Base-by-base conservation (phyloP, 2,888 invertebrate genomes). In the Microplitis deprimator region DNA sequence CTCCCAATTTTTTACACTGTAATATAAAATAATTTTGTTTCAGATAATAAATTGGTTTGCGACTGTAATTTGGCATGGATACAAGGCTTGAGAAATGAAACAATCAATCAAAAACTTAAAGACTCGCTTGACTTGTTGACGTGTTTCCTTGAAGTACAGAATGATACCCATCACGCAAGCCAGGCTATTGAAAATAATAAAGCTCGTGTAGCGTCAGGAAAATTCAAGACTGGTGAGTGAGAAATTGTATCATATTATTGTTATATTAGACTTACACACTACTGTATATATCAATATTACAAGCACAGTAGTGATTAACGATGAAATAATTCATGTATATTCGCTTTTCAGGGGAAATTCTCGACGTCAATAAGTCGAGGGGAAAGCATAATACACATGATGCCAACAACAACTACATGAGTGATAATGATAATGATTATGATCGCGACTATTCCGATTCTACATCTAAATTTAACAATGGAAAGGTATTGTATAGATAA, bases 11-110 rank as follows among this genome's bases (percentile, higher is more conserved):
- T 50, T 13, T 13, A 5, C 5, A 8, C 13, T 38, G 61, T 39
- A 72, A 38, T 60, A 6, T 20, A 29, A 64, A 50, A 50, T 13
- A 50, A 50, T 50, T 50, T 13, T 50, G 8, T 50, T 50, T 50
- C 94, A 96, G 96, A 94, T 85, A 96, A 96, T 91, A 93, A 93
- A 89, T 94, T 96, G 90, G 92, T 93, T 84, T 96, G 96, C 91
- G 95, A 96, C 91, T 96, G 96, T 89, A 93, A 95, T 82, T 91
- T 96, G 83, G 93, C 93, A 83, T 96, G 96, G 96, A 93, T 96
- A 91, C 94, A 94, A 90, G 91, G 91, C 68, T 91, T 96, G 79
- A 92, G 93, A 79, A 94, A 94, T 89, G 95, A 95, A 83, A 96
- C 96, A 81, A 93, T 93, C 88, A 95, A 94, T 88, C 91, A 92